Evolutionary conservation across 2,797 vertebrate genomes (phyloP).

Genomic region (Neosilurus hyrtlii): DNA sequence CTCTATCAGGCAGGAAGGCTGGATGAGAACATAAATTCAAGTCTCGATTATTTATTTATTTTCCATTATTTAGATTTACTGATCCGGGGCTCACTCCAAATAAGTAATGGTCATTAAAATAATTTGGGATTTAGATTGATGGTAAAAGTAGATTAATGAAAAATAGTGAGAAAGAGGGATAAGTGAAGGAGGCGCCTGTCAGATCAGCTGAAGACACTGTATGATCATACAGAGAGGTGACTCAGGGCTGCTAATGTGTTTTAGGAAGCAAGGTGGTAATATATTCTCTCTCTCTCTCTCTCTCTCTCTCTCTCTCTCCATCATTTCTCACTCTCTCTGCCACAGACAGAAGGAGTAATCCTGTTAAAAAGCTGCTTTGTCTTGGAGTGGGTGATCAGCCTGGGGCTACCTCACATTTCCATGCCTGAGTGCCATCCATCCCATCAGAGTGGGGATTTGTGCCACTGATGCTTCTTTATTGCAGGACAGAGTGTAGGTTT

Average conservation of each 20-base stretch:
- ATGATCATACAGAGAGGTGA: conserved; percentile 40
- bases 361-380: conserved; percentile 49
- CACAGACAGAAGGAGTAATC: conserved; percentile 47
- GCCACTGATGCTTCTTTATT: conserved; percentile 16
- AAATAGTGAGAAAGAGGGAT: background rate
- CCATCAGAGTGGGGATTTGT: conserved; percentile 20
- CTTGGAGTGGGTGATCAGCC: conserved; percentile 48
- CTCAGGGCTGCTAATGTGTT: conserved; percentile 52
- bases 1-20: background rate
- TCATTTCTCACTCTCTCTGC: background rate
- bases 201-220: conserved; percentile 35
- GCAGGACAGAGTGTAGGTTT: background rate
- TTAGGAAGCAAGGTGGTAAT: conserved; percentile 45
- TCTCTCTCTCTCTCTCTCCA: conserved; percentile 21
- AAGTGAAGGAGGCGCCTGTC: conserved; percentile 22
- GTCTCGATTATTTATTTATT: background rate
- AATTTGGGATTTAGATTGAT: conserved; percentile 5
- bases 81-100: conserved; percentile 4
- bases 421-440: conserved; percentile 18
- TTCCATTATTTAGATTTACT: conserved; percentile 3
- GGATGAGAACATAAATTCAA: background rate
- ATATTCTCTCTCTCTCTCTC: conserved; percentile 13
- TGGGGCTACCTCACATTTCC: conserved; percentile 21
- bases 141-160: conserved; percentile 5
- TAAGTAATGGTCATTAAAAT: conserved; percentile 36